Evolutionary conservation across 2,113 vertebrate species (phyloP), one percentile per base, ranked within the genome.

Genomic region (Nycticebus coucang): DNA sequence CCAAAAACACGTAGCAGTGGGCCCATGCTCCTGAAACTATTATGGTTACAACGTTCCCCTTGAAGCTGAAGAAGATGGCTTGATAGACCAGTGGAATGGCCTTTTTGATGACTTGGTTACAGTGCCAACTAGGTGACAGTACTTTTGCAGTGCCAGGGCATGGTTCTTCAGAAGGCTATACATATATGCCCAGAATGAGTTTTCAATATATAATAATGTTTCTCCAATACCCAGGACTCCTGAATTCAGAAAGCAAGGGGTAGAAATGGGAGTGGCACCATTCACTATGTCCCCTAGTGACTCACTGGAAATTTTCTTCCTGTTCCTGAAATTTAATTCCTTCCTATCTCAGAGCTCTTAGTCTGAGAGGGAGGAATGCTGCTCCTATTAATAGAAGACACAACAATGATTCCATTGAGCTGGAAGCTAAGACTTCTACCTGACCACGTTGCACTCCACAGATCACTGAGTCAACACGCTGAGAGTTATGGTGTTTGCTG

Each of bases 401-500:
- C 19, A 22, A 59, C 59, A 21, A 66, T 71, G 11, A 41, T 17
- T 55, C 69, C 59, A 22, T 2, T 59, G 41, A 53, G 62, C 5
- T 28, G 50, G 69, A 55, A 84, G 19, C 11, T 41, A 35, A 59
- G 9, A 21, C 24, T 1, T 4, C 13, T 13, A 62, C 37, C 22
- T 1, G 71, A 11, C 7, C 50, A 22, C 18, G 18, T 30, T 26
- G 19, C 9, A 0, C 10, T 22, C 26, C 13, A 13, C 64, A 5
- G 57, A 26, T 5, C 26, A 30, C 37, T 55, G 50, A 77, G 17
- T 22, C 9, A n/a, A 17, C 5, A 50, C 37, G 2, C 37, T 2
- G 13, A 0, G 7, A 55, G 35, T 66, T 37, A 55, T 7, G 19
- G 3, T n/a, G 5, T 57, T 41, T 18, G 7, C 0, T 37, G 24